Base-by-base conservation (phyloP, 2,888 invertebrate species). In the Zygogramma bicolorata region DNA sequence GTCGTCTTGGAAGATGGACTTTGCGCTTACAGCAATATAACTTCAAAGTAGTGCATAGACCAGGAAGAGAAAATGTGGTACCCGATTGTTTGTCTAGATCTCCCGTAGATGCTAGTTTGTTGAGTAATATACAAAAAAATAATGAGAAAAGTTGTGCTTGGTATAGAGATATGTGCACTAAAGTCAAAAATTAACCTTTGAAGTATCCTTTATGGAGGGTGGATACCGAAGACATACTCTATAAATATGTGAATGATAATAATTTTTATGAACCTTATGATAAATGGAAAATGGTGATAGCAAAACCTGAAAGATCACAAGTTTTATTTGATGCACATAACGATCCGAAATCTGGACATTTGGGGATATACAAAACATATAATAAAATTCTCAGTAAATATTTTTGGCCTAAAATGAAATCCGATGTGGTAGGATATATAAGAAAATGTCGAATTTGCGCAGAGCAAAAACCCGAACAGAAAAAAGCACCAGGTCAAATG, bases 1-100 rank as follows among this genome's bases (percentile, higher is more conserved):
- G 70, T 61, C 69, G 65, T 46, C 57, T 73, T 8, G 65, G 49
- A 29, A n/a, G 65, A 65, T 65, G 65, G 53, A 29, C 49, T n/a
- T 31, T 65, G 34, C 38, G 53, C 10, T 53, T 65, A 29, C 65
- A 65, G 53, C 49, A 42, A 25, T 65, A 34, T 42, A 40, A 65
- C 25, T 65, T 46, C n/a, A 4, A 65, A 27, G 31, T 65, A 0
- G 25, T 65, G 20, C 65, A 65, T 46, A 31, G 31, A 31, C 31
- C 31, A 7, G 31, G 31, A 31, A 25, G 25, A 25, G 27, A 58
- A 29, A 58, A 58, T 58, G 27, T 27, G 25, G 58, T 58, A 7
- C 27, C 58, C n/a, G 58, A 58, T 58, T 58, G 25, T 58, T 29
- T 58, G 15, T 58, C 58, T 58, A 58, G 58, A 58, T 31, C 31